Base-by-base conservation (phyloP, 1,140 invertebrate genomes). In the Drosophila pectinifera region DNA sequence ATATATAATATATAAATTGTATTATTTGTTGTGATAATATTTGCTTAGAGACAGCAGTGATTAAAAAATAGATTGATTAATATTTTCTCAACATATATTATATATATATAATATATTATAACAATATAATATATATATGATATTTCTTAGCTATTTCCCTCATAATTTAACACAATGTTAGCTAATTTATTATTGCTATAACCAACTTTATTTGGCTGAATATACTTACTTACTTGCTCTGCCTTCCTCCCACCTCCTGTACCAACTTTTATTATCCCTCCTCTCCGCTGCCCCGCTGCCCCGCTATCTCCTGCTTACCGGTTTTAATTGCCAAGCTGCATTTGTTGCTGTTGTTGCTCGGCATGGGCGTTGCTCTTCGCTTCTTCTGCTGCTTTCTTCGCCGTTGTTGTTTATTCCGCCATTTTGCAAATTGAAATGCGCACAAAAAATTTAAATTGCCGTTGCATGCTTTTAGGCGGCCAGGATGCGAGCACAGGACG, bases 381-480 rank as follows among this genome's bases (percentile, higher is more conserved):
- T 8, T 1, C 24, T 18, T 20, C 11, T 13, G 8, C 38, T 36
- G 4, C n/a, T 13, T 5, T 42, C 28, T 5, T 24, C 20, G 16
- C 22, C 61, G 56, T 79, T 69, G 59, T 82, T 57, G 54, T 69
- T 34, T 56, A 46, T 79, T 75, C 63, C 70, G 57, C 56, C 81
- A 84, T 77, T 80, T 84, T 28, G 77, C 76, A 80, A 79, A 85
- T 85, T 85, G 81, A 84, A 85, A 84, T 85, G 81, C 78, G 77
- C 67, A 79, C 69, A 64, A 85, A 64, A 85, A 85, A 84, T 84
- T 80, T 84, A 84, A 84, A 85, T 85, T 85, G 81, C 67, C 61
- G 73, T 48, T 85, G 80, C 81, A 72, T 85, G 77, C 81, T 84
- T 84, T 84, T 85, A 80, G 81, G 80, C 77, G 73, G 48, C 48